These are phyloP conservation scores for Mus caroli DNA, from an alignment of 2,797 vertebrate genomes.

Conservation along the genomic window DNA sequence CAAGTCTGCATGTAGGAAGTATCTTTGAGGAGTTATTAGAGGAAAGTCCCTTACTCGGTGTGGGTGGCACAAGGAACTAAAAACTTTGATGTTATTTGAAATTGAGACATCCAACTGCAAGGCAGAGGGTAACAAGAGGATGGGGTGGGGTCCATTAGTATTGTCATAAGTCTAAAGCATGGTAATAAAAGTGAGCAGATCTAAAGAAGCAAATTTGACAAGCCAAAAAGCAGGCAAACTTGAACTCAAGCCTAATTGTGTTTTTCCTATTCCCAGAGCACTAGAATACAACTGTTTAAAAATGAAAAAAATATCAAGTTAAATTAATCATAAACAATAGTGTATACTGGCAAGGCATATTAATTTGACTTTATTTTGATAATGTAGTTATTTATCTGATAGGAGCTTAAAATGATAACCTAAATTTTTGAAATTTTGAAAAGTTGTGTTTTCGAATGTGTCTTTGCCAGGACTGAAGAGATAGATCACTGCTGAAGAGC, in stretches of 20 bases:
- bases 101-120: not conserved
- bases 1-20: not conserved
- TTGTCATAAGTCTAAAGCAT: not conserved
- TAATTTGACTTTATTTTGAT: conserved; percentile 6
- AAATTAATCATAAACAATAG: not conserved
- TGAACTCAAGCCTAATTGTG: not conserved
- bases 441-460: not conserved
- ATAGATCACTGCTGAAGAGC: not conserved
- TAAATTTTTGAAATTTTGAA: conserved; percentile 44
- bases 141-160: not conserved
- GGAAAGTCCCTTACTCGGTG: not conserved
- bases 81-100: not conserved
- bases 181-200: not conserved
- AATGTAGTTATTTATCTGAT: not conserved
- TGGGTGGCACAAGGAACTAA: not conserved
- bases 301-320: not conserved
- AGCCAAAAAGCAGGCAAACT: not conserved
- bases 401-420: not conserved
- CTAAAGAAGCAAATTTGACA: not conserved
- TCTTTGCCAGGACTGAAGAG: not conserved
- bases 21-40: not conserved
- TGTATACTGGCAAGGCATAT: not conserved
- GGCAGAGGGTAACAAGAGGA: not conserved
- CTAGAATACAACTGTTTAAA: not conserved
- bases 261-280: not conserved